These are phyloP conservation scores for Nasonia longicornis DNA, from an alignment of 1,140 invertebrate genomes.

Conservation along the genomic window DNA sequence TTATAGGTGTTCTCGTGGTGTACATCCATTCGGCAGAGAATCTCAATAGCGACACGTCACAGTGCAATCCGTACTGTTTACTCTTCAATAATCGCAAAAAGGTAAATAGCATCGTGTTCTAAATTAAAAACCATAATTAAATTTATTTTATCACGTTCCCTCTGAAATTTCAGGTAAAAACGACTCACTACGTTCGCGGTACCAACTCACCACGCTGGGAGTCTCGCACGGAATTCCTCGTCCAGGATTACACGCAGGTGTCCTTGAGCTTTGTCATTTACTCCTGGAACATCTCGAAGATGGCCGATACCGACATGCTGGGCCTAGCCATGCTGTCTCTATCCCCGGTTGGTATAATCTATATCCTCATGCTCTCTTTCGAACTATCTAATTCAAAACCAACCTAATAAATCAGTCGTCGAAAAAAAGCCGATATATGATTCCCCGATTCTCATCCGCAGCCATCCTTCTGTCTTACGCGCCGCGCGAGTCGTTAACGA, in stretches of 20 bases:
- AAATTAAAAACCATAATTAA: background rate
- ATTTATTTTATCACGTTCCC: too few species aligned
- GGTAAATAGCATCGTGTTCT: constrained; percentile 57
- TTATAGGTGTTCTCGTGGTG: constrained; percentile 70
- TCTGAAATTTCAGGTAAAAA: constrained; percentile 66
- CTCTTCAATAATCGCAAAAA: constrained; percentile 71
- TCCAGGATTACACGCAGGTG: constrained; percentile 70
- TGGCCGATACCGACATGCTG: constrained; percentile 65
- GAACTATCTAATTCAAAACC: too few species aligned
- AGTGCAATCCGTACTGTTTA: constrained; percentile 73
- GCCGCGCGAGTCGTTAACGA: too few species aligned
- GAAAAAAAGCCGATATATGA: too few species aligned
- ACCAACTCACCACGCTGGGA: constrained; percentile 71
- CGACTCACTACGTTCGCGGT: constrained; percentile 69
- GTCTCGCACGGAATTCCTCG: constrained; percentile 70
- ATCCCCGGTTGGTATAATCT: constrained; percentile 54
- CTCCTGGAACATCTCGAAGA: constrained; percentile 64
- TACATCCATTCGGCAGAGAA: constrained; percentile 71
- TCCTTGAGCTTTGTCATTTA: constrained; percentile 66
- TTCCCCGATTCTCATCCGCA: too few species aligned
- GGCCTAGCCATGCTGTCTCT: constrained; percentile 63
- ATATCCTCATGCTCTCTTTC: too few species aligned
- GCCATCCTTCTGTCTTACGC: too few species aligned
- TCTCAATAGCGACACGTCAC: constrained; percentile 65
- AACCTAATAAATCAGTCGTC: too few species aligned